Evolutionary conservation across 2,888 invertebrate genomes (phyloP), one percentile per base, ranked within the genome.

Genomic region (Coelopa pilipes): DNA sequence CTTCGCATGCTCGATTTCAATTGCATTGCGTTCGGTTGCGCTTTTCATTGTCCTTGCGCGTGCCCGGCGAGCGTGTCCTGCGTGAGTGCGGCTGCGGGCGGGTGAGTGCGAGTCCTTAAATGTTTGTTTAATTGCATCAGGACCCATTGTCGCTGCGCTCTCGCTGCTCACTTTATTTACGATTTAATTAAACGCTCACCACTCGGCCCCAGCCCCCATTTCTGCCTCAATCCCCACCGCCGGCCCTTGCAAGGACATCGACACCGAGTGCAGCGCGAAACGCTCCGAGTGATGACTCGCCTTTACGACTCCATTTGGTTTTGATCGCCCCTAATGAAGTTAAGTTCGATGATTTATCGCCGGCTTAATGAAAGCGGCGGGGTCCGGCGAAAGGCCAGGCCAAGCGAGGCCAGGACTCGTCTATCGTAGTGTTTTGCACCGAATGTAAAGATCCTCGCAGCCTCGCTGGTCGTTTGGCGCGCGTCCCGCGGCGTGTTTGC

Each of bases 81-180:
- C 24, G 13, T 11, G 21, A 7, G 49, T 69, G 63, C 49, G 45
- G 50, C 7, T 53, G 19, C 63, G 34, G 55, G 63, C 60, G 69
- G 4, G 17, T 66, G 66, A 10, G 19, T 24, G 24, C 63, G n/a
- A 9, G 57, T 57, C 17, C n/a, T 71, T 63, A 24, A 71, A 63
- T 71, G 82, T 82, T 82, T 82, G 82, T 81, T 82, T 82, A 81
- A 83, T 82, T 82, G 75, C 81, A 81, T 78, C 67, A 68, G 68
- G 60, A 50, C 60, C 13, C 15, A 19, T 69, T 57, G 59, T n/a
- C 59, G 15, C 13, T 77, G 79, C 49, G 13, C 49, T 76, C 75
- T 74, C 76, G 76, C 74, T 77, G 79, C n/a, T n/a, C n/a, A n/a
- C n/a, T 77, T 79, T 78, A 78, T 79, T 79, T 79, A 79, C 78